phyloP scores from a whole-genome alignment of 2,113 vertebrate genomes.

The Siniperca chuatsi region DNA sequence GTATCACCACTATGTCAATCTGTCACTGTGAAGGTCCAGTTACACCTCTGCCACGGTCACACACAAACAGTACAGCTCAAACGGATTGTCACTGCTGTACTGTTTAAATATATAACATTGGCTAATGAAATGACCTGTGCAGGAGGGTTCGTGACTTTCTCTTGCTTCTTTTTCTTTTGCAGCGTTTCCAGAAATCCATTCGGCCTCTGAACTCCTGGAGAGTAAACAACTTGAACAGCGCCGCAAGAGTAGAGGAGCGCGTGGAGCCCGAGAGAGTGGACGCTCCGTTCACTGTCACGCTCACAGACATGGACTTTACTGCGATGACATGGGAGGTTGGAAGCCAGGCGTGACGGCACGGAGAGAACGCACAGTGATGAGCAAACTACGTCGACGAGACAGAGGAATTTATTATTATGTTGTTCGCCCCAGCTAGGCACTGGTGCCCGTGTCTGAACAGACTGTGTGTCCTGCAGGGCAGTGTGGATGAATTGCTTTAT shows the following conservation, averaged over 20 bases:
- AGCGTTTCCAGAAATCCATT: conserved; percentile 87
- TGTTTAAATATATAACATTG: not conserved
- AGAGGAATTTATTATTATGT: conserved; percentile 35
- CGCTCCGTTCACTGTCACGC: conserved; percentile 82
- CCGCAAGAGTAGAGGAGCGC: not conserved
- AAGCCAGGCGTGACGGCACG: conserved; percentile 59
- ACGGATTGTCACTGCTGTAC: not conserved
- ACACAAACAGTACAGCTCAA: not conserved
- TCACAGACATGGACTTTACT: conserved; percentile 81
- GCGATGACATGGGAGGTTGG: conserved; percentile 73
- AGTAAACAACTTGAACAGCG: conserved; percentile 72
- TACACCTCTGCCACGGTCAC: conserved; percentile 7
- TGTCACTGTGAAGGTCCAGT: conserved; percentile 26
- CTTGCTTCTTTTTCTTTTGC: conserved; percentile 22
- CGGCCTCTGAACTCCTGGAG: conserved; percentile 87
- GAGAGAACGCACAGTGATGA: conserved; percentile 10
- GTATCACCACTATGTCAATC: conserved; percentile 56
- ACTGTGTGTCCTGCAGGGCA: conserved; percentile 65
- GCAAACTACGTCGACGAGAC: conserved; percentile 30
- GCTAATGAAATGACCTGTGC: not conserved
- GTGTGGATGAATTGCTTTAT: conserved; percentile 56
- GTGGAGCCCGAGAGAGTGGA: conserved; percentile 73
- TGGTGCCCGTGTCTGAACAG: conserved; percentile 39
- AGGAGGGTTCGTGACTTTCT: not conserved
- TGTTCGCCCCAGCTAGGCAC: conserved; percentile 48